A percentile compares a stretch with the other conserved stretches of the same genome.
These are phyloP conservation scores for Phthorimaea operculella DNA, from an alignment of 1,140 invertebrate genomes.

Conservation along the genomic window DNA sequence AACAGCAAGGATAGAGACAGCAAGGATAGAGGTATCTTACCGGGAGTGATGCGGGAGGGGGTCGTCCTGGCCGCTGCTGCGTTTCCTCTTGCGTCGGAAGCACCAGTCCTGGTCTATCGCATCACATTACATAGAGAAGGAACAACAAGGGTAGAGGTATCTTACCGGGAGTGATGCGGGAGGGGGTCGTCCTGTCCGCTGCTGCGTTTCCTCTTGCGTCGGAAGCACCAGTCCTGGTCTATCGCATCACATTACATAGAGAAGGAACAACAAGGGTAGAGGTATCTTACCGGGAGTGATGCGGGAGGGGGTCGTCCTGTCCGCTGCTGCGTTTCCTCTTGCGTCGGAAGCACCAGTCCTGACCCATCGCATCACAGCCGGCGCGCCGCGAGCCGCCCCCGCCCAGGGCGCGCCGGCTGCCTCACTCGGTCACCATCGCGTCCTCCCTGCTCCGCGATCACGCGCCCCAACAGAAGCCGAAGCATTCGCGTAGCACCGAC, in stretches of 20 bases:
- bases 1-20: no score
- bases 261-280: background rate
- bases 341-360: conserved; percentile 78
- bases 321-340: conserved; percentile 74
- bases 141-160: background rate
- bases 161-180: conserved; percentile 63
- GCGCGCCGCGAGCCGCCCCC: conserved; percentile 55
- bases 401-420: conserved; percentile 46
- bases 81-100: conserved; percentile 74
- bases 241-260: conserved; percentile 68
- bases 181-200: conserved; percentile 63
- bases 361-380: conserved; percentile 72
- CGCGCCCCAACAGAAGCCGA: background rate
- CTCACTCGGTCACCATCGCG: conserved; percentile 33
- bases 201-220: conserved; percentile 74
- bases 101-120: conserved; percentile 80
- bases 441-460: conserved; percentile 10
- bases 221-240: conserved; percentile 79
- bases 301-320: conserved; percentile 58
- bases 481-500: background rate
- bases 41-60: conserved; percentile 62
- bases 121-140: conserved; percentile 41
- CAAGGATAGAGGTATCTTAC: conserved; percentile 26
- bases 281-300: conserved; percentile 55
- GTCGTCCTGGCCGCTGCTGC: conserved; percentile 67